Percentiles rank a stretch among this genome's conserved stretches.
phyloP scores from a whole-genome alignment of 2,797 vertebrate species.

The Salmo trutta region DNA sequence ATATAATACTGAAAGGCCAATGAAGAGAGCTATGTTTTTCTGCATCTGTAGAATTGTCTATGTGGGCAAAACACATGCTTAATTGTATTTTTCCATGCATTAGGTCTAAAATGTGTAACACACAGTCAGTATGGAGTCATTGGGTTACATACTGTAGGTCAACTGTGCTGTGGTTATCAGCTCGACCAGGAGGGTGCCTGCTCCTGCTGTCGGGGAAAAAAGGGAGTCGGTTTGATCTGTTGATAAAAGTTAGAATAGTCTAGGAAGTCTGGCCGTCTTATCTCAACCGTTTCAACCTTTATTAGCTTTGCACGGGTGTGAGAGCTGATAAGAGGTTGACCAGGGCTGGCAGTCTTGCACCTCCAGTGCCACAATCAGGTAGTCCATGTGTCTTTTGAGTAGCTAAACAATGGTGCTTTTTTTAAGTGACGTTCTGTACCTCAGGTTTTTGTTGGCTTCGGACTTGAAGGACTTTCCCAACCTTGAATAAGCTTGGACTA shows the following conservation, averaged over 20 bases:
- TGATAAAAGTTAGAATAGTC: conserved; percentile 48
- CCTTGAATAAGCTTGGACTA: conserved; percentile 2
- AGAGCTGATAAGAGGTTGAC: conserved; percentile 29
- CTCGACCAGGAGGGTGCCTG: conserved; percentile 28
- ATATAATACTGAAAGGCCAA: too few species aligned
- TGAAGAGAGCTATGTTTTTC: background rate
- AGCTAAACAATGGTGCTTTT: background rate
- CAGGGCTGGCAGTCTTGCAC: conserved; percentile 1
- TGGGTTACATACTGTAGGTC: conserved; percentile 35
- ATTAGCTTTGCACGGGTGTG: conserved; percentile 38
- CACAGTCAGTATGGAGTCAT: conserved; percentile 54
- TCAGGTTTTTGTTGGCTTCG: background rate
- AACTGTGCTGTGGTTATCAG: conserved; percentile 50
- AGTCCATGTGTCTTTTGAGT: background rate
- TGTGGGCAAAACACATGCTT: background rate
- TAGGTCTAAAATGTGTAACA: background rate
- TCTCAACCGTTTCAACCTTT: conserved; percentile 47
- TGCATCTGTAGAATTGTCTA: background rate
- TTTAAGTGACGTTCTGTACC: background rate
- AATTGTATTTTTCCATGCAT: background rate
- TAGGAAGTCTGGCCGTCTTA: conserved; percentile 33
- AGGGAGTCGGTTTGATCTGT: conserved; percentile 29
- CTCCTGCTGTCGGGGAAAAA: background rate
- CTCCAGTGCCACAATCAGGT: background rate
- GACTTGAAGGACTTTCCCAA: background rate